Base-by-base conservation (phyloP, 2,888 invertebrate genomes). In the Azorinus chamasolen region DNA sequence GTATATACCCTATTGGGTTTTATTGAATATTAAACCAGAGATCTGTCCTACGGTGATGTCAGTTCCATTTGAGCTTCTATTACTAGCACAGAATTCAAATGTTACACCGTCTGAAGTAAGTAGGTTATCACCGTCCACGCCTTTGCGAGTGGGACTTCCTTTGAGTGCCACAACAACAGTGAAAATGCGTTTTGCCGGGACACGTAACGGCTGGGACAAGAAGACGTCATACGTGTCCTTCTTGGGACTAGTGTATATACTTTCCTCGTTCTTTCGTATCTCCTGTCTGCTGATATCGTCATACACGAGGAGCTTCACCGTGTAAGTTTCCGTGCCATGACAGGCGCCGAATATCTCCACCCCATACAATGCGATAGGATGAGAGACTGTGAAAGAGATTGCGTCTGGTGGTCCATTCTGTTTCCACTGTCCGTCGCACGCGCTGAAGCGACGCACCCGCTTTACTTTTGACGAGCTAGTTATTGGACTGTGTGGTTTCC, bases 341-440 rank as follows among this genome's bases (percentile, higher is more conserved):
- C 71, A 45, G 1, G 69, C 61, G 5, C 81, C 81, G 27, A 51
- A 81, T n/a, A 81, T 24, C 45, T 81, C 78, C 3, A 69, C 50
- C 1, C 81, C 81, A 32, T 78, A 78, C 16, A 81, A 59, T 18
- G 69, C 51, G 16, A 81, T 78, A 1, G 81, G 71, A 2, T 64
- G 46, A n/a, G 72, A 61, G 2, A 75, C 81, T 3, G 58, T 64
- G 27, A 81, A 81, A 5, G 78, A 81, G 32, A 81, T 81, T 3
- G 81, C 71, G 50, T 81, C 81, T 6, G 81, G 72, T 10, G 78
- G 74, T 10, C 81, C 77, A 25, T 81, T 78, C 45, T 78, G 78
- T 53, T 81, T 81, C 81, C 81, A 81, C 18, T 64, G 64, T 0
- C 81, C 81, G 46, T 74, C 75, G 16, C 50, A 54, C 3, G 61